These are phyloP conservation scores for Solea senegalensis DNA, from an alignment of 2,113 vertebrate species.

Conservation along the genomic window DNA sequence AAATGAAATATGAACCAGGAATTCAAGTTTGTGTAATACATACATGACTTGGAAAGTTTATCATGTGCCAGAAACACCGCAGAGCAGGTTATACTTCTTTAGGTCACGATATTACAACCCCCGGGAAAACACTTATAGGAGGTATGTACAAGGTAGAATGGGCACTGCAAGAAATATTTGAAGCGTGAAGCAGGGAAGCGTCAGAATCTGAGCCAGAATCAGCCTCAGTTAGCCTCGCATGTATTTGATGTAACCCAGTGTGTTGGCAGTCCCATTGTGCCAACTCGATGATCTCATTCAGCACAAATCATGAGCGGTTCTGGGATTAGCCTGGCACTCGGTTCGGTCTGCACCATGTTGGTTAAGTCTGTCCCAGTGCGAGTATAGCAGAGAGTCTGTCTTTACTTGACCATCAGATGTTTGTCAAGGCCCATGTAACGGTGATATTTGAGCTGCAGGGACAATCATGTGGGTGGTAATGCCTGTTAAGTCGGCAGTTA, in stretches of 20 bases:
- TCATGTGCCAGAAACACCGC: conserved; percentile 1
- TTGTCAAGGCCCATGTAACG: conserved; percentile 33
- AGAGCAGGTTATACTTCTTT: conserved; percentile 29
- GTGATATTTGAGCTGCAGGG: conserved; percentile 49
- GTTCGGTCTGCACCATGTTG: neutral
- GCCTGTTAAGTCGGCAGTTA: conserved; percentile 21
- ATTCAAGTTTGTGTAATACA: conserved; percentile 22
- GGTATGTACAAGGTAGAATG: neutral
- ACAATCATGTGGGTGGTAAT: conserved; percentile 27
- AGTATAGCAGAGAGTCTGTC: neutral
- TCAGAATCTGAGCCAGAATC: neutral
- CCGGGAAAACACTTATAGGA: neutral
- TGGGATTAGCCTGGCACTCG: neutral
- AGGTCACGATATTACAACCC: conserved; percentile 6
- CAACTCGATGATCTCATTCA: neutral
- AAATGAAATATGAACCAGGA: conserved; percentile 29
- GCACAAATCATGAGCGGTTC: neutral
- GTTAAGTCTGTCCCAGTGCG: neutral
- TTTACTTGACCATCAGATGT: conserved; percentile 11
- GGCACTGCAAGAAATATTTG: no score
- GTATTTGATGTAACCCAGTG: neutral
- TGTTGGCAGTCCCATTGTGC: neutral
- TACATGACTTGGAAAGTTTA: conserved; percentile 3
- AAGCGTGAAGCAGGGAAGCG: neutral
- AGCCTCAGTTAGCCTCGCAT: neutral